Percentiles rank a stretch among this genome's conserved stretches.
phyloP scores from a whole-genome alignment of 2,113 vertebrate species.

The Albula glossodonta region DNA sequence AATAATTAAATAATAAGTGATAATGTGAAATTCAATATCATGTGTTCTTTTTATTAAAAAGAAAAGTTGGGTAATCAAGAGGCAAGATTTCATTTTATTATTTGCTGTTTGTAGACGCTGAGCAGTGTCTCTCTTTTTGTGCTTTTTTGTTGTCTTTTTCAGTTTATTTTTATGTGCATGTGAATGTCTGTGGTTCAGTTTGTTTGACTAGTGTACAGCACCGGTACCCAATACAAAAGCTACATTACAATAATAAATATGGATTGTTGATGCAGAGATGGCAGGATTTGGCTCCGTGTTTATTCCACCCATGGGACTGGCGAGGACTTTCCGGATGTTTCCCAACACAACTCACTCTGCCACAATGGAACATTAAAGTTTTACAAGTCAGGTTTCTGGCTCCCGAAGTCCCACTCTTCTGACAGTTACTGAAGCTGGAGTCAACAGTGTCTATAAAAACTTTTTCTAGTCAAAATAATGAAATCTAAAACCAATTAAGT shows the following conservation, averaged over 20 bases:
- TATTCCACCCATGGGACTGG: constrained; percentile 29
- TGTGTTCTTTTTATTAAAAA: too few species aligned
- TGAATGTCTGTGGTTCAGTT: neutral
- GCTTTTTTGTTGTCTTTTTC: neutral
- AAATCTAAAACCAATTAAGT: too few species aligned
- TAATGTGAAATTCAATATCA: too few species aligned
- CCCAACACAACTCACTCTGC: constrained; percentile 14
- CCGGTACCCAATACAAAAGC: neutral
- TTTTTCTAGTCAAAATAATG: too few species aligned
- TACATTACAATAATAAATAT: neutral
- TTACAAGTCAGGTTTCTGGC: constrained; percentile 27
- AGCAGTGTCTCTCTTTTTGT: neutral
- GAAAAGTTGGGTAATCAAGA: too few species aligned
- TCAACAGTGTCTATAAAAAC: neutral
- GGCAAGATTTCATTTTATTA: neutral
- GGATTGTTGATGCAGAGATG: neutral
- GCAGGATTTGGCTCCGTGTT: constrained; percentile 31
- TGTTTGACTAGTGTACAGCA: neutral
- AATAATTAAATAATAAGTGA: too few species aligned
- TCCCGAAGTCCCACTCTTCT: neutral
- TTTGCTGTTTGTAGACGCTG: neutral
- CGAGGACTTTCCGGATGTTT: constrained; percentile 25
- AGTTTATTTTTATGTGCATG: neutral
- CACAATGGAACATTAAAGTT: constrained; percentile 32
- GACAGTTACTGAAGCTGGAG: constrained; percentile 19